Evolutionary conservation across 2,797 vertebrate genomes (phyloP).

Genomic region (Enteromius thamalakanensis): DNA sequence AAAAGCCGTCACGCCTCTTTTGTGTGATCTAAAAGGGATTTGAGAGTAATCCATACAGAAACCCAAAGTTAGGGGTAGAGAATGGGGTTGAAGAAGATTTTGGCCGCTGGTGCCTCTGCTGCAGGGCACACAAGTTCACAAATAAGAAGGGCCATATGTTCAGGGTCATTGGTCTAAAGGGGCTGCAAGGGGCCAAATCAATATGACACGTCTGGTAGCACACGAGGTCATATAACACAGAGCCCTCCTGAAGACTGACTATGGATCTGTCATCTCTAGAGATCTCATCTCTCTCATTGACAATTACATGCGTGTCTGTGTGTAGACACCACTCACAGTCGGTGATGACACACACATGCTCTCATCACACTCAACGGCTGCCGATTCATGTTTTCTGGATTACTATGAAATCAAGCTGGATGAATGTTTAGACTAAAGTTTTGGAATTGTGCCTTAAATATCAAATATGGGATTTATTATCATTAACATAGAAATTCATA

Average conservation of each 20-base stretch:
- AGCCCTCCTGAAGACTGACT: slow-evolving; percentile 47
- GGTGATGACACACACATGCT: background rate
- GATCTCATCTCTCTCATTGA: slow-evolving; percentile 54
- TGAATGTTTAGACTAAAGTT: background rate
- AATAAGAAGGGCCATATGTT: slow-evolving; percentile 62
- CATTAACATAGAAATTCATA: background rate
- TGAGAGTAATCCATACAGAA: slow-evolving; percentile 46
- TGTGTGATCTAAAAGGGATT: slow-evolving; percentile 39
- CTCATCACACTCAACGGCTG: slow-evolving; percentile 10
- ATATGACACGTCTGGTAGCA: slow-evolving; percentile 63
- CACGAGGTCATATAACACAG: slow-evolving; percentile 55
- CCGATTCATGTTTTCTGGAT: slow-evolving; percentile 20
- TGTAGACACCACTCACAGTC: slow-evolving; percentile 23
- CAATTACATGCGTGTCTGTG: slow-evolving; percentile 45
- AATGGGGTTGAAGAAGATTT: background rate
- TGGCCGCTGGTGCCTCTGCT: slow-evolving; percentile 45
- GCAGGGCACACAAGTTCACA: slow-evolving; percentile 58
- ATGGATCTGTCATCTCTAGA: slow-evolving; percentile 54
- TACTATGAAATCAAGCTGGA: slow-evolving; percentile 12
- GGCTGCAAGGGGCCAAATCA: slow-evolving; percentile 55
- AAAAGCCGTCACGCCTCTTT: slow-evolving; percentile 30
- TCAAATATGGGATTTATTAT: background rate
- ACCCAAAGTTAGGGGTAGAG: slow-evolving; percentile 22
- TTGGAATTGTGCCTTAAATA: background rate
- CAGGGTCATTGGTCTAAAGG: slow-evolving; percentile 56